These are phyloP conservation scores for Cosmopolites sordidus DNA, from an alignment of 2,888 invertebrate genomes.

Conservation along the genomic window DNA sequence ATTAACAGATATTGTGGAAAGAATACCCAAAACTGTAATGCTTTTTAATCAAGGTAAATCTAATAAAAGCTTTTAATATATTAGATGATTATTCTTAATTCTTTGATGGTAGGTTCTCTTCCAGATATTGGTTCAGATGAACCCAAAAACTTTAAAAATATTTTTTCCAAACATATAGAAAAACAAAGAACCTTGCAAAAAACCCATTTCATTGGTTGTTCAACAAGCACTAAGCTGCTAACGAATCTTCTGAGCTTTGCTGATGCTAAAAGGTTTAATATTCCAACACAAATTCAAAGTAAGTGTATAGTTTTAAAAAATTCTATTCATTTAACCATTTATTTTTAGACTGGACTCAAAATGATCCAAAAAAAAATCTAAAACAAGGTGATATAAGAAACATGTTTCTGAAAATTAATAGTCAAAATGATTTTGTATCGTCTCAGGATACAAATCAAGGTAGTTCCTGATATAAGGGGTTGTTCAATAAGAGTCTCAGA, in stretches of 20 bases:
- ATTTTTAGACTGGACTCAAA: constrained; percentile 8
- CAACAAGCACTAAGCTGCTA: constrained; percentile 49
- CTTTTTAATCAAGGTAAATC: constrained; percentile 34
- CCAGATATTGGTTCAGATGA: not conserved
- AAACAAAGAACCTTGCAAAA: constrained; percentile 52
- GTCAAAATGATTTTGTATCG: constrained; percentile 43
- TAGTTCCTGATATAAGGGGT: too few relatives aligned
- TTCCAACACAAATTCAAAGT: constrained; percentile 50
- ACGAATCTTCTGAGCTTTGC: constrained; percentile 51
- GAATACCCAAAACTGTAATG: constrained; percentile 29
- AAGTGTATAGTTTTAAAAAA: constrained; percentile 28
- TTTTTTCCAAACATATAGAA: constrained; percentile 48
- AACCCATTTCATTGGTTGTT: constrained; percentile 50
- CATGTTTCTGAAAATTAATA: constrained; percentile 53
- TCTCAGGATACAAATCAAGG: not conserved
- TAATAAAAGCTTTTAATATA: not conserved
- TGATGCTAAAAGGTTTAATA: constrained; percentile 51
- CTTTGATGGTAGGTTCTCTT: not conserved
- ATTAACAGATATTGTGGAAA: constrained; percentile 34
- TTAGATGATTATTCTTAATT: too few relatives aligned
- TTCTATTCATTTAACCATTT: not conserved
- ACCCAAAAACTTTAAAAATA: constrained; percentile 27
- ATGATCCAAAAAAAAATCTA: constrained; percentile 41
- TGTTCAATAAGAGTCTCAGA: too few relatives aligned
- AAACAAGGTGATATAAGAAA: constrained; percentile 56